These are phyloP conservation scores for Dichetophora obliterata DNA, from an alignment of 2,888 invertebrate species.

Conservation along the genomic window DNA sequence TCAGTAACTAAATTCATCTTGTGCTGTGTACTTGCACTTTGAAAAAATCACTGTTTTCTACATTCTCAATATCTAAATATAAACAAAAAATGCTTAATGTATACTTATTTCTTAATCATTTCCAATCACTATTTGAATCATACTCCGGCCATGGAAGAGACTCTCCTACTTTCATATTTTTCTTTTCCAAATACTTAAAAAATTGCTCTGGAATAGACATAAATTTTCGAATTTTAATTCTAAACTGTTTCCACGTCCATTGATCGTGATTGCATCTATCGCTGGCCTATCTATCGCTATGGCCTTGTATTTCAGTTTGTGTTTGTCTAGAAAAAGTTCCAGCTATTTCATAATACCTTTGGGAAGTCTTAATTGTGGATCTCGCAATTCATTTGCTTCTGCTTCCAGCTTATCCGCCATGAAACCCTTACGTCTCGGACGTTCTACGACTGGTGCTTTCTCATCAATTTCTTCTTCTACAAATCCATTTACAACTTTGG, in stretches of 20 bases:
- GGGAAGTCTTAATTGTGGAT: slow-evolving; percentile 79
- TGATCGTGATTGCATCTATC: slow-evolving; percentile 91
- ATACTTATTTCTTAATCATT: slow-evolving; percentile 44
- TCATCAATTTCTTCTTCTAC: slow-evolving; percentile 78
- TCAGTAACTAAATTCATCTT: too few species aligned
- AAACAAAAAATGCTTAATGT: neutral
- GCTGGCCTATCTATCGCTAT: too few species aligned
- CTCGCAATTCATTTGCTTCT: slow-evolving; percentile 79
- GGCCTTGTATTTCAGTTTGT: slow-evolving; percentile 88
- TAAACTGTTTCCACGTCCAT: slow-evolving; percentile 90
- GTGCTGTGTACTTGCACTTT: too few species aligned
- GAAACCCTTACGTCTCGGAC: slow-evolving; percentile 66
- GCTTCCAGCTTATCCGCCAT: slow-evolving; percentile 79
- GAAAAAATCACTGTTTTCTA: neutral
- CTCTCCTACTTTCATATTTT: slow-evolving; percentile 70
- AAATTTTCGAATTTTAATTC: slow-evolving; percentile 85
- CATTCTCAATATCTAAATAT: neutral
- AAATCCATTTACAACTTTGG: slow-evolving; percentile 70
- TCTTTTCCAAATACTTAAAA: slow-evolving; percentile 75
- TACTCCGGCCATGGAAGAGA: slow-evolving; percentile 71
- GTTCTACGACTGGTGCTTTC: slow-evolving; percentile 68
- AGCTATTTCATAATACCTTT: slow-evolving; percentile 83
- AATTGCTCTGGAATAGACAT: slow-evolving; percentile 89
- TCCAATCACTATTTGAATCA: slow-evolving; percentile 68
- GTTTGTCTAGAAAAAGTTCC: slow-evolving; percentile 87